Evolutionary conservation across 2,797 vertebrate species (phyloP), one percentile per base, ranked within the genome.

Genomic region (Sandelia bainsii): DNA sequence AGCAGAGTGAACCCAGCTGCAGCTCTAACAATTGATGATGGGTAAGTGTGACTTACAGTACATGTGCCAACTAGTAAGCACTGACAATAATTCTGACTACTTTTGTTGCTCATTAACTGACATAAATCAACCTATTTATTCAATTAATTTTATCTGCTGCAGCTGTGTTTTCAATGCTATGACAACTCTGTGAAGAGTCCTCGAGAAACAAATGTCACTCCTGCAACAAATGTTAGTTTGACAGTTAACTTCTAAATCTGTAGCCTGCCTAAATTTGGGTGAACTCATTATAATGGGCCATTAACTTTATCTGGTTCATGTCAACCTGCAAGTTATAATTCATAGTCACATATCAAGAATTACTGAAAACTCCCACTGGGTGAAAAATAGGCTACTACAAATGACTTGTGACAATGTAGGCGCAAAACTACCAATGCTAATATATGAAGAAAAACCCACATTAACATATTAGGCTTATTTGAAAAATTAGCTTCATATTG

Each of bases 1-100:
- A 46, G 60, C 32, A 4, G 61, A 63, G 71, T 44, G 49, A 72
- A 39, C 10, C 16, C 79, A 73, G 80, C 80, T 79, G 85, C 49
- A 61, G 69, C 62, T 69, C 13, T 29, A 48, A 22, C 25, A 63
- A 23, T 42, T 6, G 39, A 66, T 23, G 19, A 44, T 19, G 45
- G 37, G 1, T 45, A 29, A 39, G 34, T 39, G 19, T 29, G 37
- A 72, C 27, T 32, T 52, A n/a, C 49, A 17, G 37, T 14, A 20
- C n/a, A 62, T 16, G 23, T 56, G 46, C 51, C 57, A 65, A 51
- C 59, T 50, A 68, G 4, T 0, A 7, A 58, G 46, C 48, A 3
- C 7, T 10, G 32, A 22, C 22, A 25, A 20, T 32, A 29, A 49
- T 29, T 32, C 11, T 4, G 29, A 66, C 45, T 5, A 14, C 37